These are phyloP conservation scores for Allobates femoralis DNA, from an alignment of 2,797 vertebrate species.

Conservation along the genomic window DNA sequence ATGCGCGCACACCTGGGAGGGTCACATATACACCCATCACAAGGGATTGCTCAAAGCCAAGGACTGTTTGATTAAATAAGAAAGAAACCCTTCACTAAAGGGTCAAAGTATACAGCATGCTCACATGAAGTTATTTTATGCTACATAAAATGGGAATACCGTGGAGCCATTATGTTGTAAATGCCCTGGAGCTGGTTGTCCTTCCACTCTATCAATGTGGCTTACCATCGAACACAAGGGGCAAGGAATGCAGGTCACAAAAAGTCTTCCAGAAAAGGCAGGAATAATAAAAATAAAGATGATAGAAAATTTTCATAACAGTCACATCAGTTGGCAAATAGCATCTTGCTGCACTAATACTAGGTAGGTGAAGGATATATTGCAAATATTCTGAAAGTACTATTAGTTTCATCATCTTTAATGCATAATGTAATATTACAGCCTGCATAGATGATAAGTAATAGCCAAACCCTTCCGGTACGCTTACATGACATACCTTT, in stretches of 20 bases:
- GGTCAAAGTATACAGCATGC: neutral
- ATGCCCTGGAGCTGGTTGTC: neutral
- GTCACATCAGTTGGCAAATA: neutral
- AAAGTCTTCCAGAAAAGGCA: neutral
- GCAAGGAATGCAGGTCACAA: neutral
- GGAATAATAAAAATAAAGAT: neutral
- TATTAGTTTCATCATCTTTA: neutral
- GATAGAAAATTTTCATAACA: neutral
- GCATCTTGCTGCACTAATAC: neutral
- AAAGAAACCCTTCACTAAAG: neutral
- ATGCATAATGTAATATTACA: no score
- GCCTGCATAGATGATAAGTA: no score
- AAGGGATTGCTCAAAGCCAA: neutral
- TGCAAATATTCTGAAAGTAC: neutral
- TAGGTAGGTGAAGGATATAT: no score
- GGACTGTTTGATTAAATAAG: slow-evolving; percentile 25
- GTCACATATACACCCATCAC: slow-evolving; percentile 35
- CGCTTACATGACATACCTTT: slow-evolving; percentile 78
- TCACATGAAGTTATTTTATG: slow-evolving; percentile 35
- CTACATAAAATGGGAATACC: slow-evolving; percentile 15
- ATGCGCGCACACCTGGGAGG: slow-evolving; percentile 51
- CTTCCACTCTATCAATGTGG: neutral
- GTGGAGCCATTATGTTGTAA: slow-evolving; percentile 36
- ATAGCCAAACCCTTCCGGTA: neutral
- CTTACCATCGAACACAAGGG: neutral